phyloP scores from a whole-genome alignment of 2,113 vertebrate species.

The Copsychus sechellarum region DNA sequence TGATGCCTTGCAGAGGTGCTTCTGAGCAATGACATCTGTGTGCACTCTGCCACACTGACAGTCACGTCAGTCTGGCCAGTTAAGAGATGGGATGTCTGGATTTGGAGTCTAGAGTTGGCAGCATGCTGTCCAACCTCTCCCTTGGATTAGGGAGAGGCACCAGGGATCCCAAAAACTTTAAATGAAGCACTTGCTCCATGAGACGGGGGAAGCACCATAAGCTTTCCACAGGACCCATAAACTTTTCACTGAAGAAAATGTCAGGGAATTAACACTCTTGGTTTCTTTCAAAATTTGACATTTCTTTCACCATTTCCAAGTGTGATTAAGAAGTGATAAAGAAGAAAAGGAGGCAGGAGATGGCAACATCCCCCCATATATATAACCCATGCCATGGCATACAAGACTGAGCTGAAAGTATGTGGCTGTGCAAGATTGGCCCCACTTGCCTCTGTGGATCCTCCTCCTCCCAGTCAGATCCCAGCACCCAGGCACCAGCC shows the following conservation, averaged over 20 bases:
- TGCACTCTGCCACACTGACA: background rate
- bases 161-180: background rate
- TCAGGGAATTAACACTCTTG: background rate
- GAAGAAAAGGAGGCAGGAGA: background rate
- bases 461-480: background rate
- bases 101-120: background rate
- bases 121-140: background rate
- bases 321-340: background rate
- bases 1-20: background rate
- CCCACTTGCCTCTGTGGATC: background rate
- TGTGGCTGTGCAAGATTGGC: fast-evolving
- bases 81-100: background rate
- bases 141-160: background rate
- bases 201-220: fast-evolving
- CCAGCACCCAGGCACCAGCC: background rate
- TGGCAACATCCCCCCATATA: background rate
- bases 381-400: background rate
- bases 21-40: background rate
- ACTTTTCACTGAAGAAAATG: background rate
- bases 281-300: background rate
- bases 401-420: background rate
- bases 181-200: background rate
- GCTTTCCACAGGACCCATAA: background rate
- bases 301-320: background rate
- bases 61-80: background rate